These are phyloP conservation scores for Gila orcuttii DNA, from an alignment of 2,113 vertebrate species.

Conservation along the genomic window DNA sequence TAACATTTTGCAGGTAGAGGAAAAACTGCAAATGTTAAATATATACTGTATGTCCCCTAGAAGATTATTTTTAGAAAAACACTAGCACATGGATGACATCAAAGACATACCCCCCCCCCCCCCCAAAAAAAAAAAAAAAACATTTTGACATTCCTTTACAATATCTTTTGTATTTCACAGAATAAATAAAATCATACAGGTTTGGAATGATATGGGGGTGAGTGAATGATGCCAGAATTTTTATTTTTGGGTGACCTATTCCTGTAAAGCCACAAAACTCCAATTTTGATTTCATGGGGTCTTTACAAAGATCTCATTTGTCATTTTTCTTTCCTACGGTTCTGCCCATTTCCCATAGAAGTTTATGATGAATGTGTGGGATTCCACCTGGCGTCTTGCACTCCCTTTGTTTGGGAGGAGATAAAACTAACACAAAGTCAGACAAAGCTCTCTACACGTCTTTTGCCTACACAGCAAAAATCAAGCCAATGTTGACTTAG, in stretches of 20 bases:
- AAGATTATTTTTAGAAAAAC: too few relatives aligned
- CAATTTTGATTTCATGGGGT: neutral
- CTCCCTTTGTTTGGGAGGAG: conserved; percentile 40
- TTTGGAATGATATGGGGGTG: neutral
- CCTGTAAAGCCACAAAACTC: neutral
- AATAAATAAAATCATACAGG: neutral
- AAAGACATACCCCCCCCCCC: too few relatives aligned
- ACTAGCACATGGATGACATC: too few relatives aligned
- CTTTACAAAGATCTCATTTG: neutral
- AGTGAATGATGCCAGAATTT: neutral
- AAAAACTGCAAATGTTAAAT: too few relatives aligned
- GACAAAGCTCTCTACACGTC: neutral
- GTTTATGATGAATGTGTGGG: conserved; percentile 18
- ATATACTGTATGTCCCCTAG: too few relatives aligned
- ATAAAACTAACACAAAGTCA: conserved; percentile 36
- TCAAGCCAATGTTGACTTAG: conserved; percentile 3
- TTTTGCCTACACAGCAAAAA: conserved; percentile 20
- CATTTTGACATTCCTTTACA: neutral
- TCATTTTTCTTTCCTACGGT: neutral
- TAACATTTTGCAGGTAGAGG: too few relatives aligned
- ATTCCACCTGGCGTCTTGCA: neutral
- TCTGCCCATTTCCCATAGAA: neutral
- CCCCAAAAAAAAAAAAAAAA: neutral
- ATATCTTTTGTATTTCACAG: neutral
- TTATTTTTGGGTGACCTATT: neutral